These are phyloP conservation scores for Drosophila nigricruria DNA, from an alignment of 2,888 invertebrate genomes.

Conservation along the genomic window DNA sequence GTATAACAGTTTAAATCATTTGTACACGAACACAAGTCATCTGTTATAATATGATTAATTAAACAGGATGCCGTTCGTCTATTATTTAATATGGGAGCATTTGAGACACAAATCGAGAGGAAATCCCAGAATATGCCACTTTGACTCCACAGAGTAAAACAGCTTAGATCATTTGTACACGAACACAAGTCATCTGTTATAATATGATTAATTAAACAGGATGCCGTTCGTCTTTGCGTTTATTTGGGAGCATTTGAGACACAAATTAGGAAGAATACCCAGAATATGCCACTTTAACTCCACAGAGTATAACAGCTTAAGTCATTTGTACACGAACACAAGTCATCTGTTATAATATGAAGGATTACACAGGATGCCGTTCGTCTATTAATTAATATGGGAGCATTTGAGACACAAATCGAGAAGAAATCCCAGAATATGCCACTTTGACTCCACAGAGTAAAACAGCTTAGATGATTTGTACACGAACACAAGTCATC, in stretches of 20 bases:
- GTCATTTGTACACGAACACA: slow-evolving; percentile 33
- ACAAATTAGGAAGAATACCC: slow-evolving; percentile 6
- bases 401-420: slow-evolving; percentile 67
- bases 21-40: slow-evolving; percentile 49
- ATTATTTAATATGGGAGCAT: slow-evolving; percentile 41
- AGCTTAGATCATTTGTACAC: slow-evolving; percentile 26
- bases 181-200: slow-evolving; percentile 53
- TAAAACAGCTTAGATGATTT: slow-evolving; percentile 2
- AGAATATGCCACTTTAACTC: slow-evolving; percentile 50
- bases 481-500: slow-evolving; percentile 40
- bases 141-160: slow-evolving; percentile 36
- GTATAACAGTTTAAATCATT: slow-evolving; percentile 1
- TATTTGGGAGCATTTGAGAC: slow-evolving; percentile 54
- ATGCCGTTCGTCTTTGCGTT: slow-evolving; percentile 41
- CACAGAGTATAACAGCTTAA: slow-evolving; percentile 13
- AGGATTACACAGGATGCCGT: slow-evolving; percentile 50
- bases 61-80: slow-evolving; percentile 49
- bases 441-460: slow-evolving; percentile 62
- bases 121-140: slow-evolving; percentile 43
- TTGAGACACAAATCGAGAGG: slow-evolving; percentile 48
- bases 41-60: slow-evolving; percentile 41
- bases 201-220: slow-evolving; percentile 45
- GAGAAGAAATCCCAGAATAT: slow-evolving; percentile 28
- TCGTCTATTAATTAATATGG: slow-evolving; percentile 33
- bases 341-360: slow-evolving; percentile 57